A percentile compares a stretch with the other conserved stretches of the same genome.
These are phyloP conservation scores for Trematomus loennbergii DNA, from an alignment of 2,113 vertebrate species.

Conservation along the genomic window DNA sequence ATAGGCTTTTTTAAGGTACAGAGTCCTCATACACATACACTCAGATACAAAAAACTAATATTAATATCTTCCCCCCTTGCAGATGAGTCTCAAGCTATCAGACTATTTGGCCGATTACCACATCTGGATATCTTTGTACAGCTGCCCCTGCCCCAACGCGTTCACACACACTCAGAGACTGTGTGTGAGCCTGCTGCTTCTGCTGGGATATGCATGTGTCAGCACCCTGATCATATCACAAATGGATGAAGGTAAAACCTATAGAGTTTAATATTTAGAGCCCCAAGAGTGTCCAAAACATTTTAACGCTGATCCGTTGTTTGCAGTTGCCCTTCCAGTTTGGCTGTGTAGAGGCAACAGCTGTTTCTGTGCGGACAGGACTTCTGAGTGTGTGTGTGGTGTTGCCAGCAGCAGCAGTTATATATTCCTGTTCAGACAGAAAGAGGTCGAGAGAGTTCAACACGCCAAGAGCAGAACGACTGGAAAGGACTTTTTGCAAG, in stretches of 20 bases:
- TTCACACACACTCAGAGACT: slow-evolving; percentile 82
- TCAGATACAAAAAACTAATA: background rate
- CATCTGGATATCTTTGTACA: slow-evolving; percentile 79
- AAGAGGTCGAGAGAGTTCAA: no score
- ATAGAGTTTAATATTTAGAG: background rate
- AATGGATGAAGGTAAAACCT: no score
- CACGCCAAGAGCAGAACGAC: slow-evolving; percentile 4
- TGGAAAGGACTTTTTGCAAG: slow-evolving; percentile 41
- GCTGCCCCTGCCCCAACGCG: slow-evolving; percentile 71
- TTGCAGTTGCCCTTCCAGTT: slow-evolving; percentile 73
- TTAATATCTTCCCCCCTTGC: background rate
- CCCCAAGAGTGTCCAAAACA: no score
- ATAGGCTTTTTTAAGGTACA: slow-evolving; percentile 82
- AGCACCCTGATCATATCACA: slow-evolving; percentile 66
- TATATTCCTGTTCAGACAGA: no score
- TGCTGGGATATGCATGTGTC: slow-evolving; percentile 77
- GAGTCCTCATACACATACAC: background rate
- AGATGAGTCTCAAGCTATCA: slow-evolving; percentile 80
- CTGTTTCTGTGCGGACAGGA: slow-evolving; percentile 69
- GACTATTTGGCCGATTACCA: slow-evolving; percentile 86
- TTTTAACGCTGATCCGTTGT: slow-evolving; percentile 14
- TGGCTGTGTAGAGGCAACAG: slow-evolving; percentile 66
- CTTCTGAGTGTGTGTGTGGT: slow-evolving; percentile 75
- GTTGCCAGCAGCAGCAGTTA: slow-evolving; percentile 74
- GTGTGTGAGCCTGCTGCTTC: slow-evolving; percentile 78